Base-by-base conservation (phyloP, 2,888 invertebrate genomes). In the Drosophila neonasuta region DNA sequence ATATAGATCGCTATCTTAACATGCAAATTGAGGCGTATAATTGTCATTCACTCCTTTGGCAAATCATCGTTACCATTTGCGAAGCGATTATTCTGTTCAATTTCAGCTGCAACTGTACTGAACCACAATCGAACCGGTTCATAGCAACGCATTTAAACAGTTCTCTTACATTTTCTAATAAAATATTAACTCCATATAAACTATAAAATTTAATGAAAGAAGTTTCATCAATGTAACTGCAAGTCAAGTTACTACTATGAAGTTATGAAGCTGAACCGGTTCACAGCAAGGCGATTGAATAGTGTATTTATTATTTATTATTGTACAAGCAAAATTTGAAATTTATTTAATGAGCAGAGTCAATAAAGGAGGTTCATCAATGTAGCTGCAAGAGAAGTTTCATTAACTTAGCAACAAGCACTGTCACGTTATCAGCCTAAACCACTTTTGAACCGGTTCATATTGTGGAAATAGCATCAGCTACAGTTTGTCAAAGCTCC, bases 1-100 rank as follows among this genome's bases (percentile, higher is more conserved):
- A 15, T 11, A 44, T 13, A 20, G 44, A 55, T 45, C 42, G 13
- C 20, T 44, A 54, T 54, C 54, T 32, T 13, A 20, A 7, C 44
- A 55, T 20, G 20, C 30, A 44, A 54, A 44, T 44, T 55, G 32
- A 55, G 44, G n/a, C 44, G 13, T 34, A 34, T 55, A 34, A 55
- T 55, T 44, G 20, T 32, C 44, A 55, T 10, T 13, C 32, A 45
- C 44, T 55, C 44, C 32, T 45, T 55, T 45, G 32, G 9, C 44
- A 55, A 44, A 44, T 13, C 34, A 55, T 34, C 32, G 20, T 24
- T 24, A 24, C 0, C 5, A n/a, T n/a, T 36, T 6, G 36, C 24
- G 24, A 24, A 11, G 6, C 32, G 11, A 3, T 30, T 30, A 10
- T 45, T 29, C n/a, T 24, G 2, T 29, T 45, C 8, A 45, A 11